phyloP scores from a whole-genome alignment of 2,797 vertebrate species.

The Tokudaia muenninki region DNA sequence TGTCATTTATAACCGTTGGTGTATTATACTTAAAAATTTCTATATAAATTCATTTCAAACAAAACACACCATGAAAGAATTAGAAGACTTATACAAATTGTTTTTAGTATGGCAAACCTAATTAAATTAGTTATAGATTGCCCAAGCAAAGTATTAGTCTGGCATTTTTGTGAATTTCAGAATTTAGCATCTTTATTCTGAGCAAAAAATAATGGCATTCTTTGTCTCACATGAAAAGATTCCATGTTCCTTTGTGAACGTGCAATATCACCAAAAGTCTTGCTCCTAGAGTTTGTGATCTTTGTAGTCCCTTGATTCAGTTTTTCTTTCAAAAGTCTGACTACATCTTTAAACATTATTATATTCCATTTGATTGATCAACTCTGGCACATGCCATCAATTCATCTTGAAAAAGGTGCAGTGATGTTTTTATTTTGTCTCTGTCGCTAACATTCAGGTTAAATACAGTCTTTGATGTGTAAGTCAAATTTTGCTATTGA shows the following conservation, averaged over 20 bases:
- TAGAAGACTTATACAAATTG: neutral
- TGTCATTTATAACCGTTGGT: neutral
- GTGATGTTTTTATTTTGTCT: neutral
- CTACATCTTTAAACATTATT: neutral
- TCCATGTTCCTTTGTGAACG: neutral
- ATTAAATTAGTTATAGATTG: neutral
- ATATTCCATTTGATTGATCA: neutral
- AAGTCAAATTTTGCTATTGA: neutral
- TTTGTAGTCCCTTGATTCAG: neutral
- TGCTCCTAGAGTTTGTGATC: neutral
- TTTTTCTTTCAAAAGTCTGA: neutral
- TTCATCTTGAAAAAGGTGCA: neutral
- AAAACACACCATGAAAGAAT: constrained; percentile 12
- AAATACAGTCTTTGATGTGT: neutral
- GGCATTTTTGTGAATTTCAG: neutral
- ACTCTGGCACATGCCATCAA: neutral
- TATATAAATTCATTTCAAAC: neutral
- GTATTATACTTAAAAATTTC: neutral
- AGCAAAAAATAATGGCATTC: neutral
- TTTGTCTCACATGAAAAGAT: neutral
- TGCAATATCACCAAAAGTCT: neutral
- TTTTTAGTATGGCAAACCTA: neutral
- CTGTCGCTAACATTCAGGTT: neutral
- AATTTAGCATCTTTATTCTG: neutral
- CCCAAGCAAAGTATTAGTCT: neutral